Evolutionary conservation across 2,113 vertebrate species (phyloP), one percentile per base, ranked within the genome.

Genomic region (Crotalus horridus): DNA sequence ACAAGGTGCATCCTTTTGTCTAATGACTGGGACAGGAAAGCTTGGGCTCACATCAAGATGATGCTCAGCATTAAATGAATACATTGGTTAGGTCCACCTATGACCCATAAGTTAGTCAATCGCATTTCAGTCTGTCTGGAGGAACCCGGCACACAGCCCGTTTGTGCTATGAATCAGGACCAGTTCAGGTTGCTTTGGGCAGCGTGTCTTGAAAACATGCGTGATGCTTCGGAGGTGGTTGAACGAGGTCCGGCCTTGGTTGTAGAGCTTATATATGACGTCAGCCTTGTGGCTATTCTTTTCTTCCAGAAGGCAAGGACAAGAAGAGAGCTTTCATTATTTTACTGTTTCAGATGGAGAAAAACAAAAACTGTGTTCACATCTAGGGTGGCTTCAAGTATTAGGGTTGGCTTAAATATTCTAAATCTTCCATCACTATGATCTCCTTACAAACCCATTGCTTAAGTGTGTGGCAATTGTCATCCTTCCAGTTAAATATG

Each of bases 381-480:
- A 46, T 46, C 51, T 46, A 91, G 12, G 10, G 51, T 20, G 1
- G 7, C 23, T 85, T 24, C 15, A 43, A 13, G 11, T 56, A 55
- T 17, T 29, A 33, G 81, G 55, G 9, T 48, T n/a, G 1, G 8
- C 2, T 85, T 15, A 58, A 48, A 26, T 58, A 39, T 86, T 85
- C 59, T 24, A 43, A 46, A 51, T 46, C 39, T 58, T 46, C 43
- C 6, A 56, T 29, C 11, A 48, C 4, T 46, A 91, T 29, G 43
- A 24, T 51, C 81, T 91, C 90, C 43, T 91, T 91, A 59, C 90
- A 91, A 11, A 86, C 90, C 90, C 90, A 91, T 10, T 51, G 43
- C 24, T 61, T 86, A 17, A 46, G 90, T 2, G 59, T 55, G 1
- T 87, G 55, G 81, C 90, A 91, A 29, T 61, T n/a, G 54, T 56